Base-by-base conservation (phyloP, 2,888 invertebrate species). In the Eurytoma californica region DNA sequence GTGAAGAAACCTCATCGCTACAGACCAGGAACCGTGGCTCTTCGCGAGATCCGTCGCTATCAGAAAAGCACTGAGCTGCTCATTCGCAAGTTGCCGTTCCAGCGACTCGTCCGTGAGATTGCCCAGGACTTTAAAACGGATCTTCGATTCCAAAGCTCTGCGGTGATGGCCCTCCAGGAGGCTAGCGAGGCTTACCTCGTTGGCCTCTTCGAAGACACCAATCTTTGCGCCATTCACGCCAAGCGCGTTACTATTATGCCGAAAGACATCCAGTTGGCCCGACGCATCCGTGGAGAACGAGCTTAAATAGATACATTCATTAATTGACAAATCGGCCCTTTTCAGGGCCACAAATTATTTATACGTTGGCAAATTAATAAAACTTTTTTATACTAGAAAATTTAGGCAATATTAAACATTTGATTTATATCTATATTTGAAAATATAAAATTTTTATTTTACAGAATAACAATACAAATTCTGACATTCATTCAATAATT, bases 111-210 rank as follows among this genome's bases (percentile, higher is more conserved):
- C 0, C 69, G 76, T 14, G 69, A 76, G 28, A 65, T 70, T 13
- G 76, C 76, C 3, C 76, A 76, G 49, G 70, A 76, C 18, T 76
- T 76, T 51, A 70, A 76, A 47, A 76, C 77, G 0, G 58, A 77
- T 18, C 30, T 65, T 3, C 49, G 70, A 13, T 76, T 69, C 57
- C 76, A 76, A n/a, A 70, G 76, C 69, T 70, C 70, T 20, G 75
- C 75, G 0, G 68, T 68, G 30, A 68, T 75, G 67, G 67, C 74
- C 12, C 74, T 74, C 2, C 67, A 75, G 53, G 75, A 55, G 18
- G 68, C 75, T 2, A 55, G 63, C 28, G 68, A 75, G 30, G 75
- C 75, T 16, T 61, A 75, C 20, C 66, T 75, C 30, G 67, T 74
- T 16, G 74, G 74, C 4, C 49, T 74, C 13, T 73, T 73, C 57